These are phyloP conservation scores for Rhamphomyia laevipes DNA, from an alignment of 2,888 invertebrate species.

Conservation along the genomic window DNA sequence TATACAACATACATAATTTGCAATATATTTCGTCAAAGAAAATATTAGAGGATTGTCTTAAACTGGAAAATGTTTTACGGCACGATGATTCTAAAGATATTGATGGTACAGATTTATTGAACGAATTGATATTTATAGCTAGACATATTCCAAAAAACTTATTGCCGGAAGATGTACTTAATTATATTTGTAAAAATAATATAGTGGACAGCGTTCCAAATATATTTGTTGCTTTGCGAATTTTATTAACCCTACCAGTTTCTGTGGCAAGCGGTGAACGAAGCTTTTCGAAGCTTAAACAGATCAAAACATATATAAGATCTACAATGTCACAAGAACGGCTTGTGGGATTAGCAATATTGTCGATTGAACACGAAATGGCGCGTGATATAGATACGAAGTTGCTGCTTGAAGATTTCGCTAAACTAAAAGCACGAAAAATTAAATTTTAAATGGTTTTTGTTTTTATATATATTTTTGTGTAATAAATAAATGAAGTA, in stretches of 20 bases:
- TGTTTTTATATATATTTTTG: not conserved
- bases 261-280: slow-evolving; percentile 3
- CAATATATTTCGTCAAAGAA: not conserved
- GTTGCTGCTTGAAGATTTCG: not conserved
- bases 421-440: not conserved
- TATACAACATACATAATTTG: slow-evolving; percentile 1
- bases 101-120: not conserved
- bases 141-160: not conserved
- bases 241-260: slow-evolving; percentile 8
- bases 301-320: slow-evolving; percentile 19
- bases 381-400: not conserved
- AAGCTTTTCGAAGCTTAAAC: slow-evolving; percentile 8
- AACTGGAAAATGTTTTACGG: not conserved
- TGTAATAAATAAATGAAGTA: not conserved
- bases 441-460: not conserved
- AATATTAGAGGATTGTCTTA: not conserved
- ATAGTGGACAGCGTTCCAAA: not conserved
- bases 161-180: not conserved
- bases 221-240: slow-evolving; percentile 2
- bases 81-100: not conserved
- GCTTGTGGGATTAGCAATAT: slow-evolving; percentile 18
- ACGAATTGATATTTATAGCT: not conserved
- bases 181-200: not conserved
- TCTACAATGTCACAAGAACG: slow-evolving; percentile 17
- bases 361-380: slow-evolving; percentile 21